Base-by-base conservation (phyloP, 2,797 vertebrate species). In the Masticophis lateralis region DNA sequence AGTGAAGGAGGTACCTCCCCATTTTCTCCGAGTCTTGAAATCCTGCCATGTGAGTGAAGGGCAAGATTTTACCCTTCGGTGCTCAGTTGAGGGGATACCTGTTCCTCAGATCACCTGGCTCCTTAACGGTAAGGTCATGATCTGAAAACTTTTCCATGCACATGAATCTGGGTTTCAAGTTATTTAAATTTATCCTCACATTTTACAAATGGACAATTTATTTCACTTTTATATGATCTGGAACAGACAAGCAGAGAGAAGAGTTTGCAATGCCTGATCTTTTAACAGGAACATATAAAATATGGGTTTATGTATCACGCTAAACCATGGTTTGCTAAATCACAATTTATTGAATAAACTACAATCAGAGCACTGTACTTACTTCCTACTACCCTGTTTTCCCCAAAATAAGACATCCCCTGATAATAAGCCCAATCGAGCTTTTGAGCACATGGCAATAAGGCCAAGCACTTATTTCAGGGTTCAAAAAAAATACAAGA, bases 51-150 rank as follows among this genome's bases (percentile, higher is more conserved):
- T 99, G 93, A 95, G 97, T 0, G 98, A 98, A 94, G 98, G 98
- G 51, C 97, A 98, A 94, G 98, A 98, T 95, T 98, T 98, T 1
- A 97, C 97, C 92, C 97, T 99, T 94, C 97, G 97, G 93, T 98
- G 98, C 93, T 96, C 95, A 0, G 97, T 98, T 86, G 97, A 96
- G 90, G 98, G 98, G 0, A 95, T 94, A 28, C 98, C 98, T 1
- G 89, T 94, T 32, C 98, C 98, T 22, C 96, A 86, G 12, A 96
- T 98, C 96, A 97, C 97, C 1, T 99, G 98, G 98, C 97, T 98
- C n/a, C 96, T 98, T 87, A 98, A 98, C 28, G 98, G 98, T 99
- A 97, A 98, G 98, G 91, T 43, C 61, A 91, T 28, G 11, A 12
- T 83, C 74, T 55, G 10, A 55, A 91, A 86, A 55, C 22, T 25